These are phyloP conservation scores for Megaceryle torquata DNA, from an alignment of 2,113 vertebrate species.

Conservation along the genomic window DNA sequence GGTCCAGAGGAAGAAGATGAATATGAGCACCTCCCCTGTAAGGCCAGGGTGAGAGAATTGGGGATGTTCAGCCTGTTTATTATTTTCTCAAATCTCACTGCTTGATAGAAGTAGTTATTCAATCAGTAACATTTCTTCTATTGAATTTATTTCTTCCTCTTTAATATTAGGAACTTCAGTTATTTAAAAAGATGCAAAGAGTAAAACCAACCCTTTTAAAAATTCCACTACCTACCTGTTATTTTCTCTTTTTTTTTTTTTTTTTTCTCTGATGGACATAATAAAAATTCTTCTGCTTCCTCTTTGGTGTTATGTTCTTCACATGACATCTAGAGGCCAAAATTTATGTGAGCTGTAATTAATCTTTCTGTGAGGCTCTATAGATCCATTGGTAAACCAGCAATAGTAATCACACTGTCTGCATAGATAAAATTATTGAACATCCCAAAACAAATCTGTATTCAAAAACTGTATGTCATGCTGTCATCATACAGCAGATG, in stretches of 20 bases:
- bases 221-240: neutral
- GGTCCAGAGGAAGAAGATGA: neutral
- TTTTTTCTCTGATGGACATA: constrained; percentile 29
- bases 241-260: neutral
- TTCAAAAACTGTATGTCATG: constrained; percentile 42
- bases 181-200: neutral
- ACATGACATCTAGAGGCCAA: constrained; percentile 77
- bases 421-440: constrained; percentile 68
- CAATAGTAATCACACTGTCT: constrained; percentile 56
- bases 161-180: neutral
- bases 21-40: neutral
- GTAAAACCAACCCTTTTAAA: neutral
- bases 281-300: constrained; percentile 66
- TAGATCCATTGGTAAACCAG: constrained; percentile 37
- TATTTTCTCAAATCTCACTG: constrained; percentile 21
- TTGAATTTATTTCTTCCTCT: constrained; percentile 4
- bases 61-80: neutral
- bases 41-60: neutral
- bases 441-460: constrained; percentile 52
- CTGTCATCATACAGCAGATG: constrained; percentile 7
- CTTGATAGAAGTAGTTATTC: constrained; percentile 28
- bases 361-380: constrained; percentile 70
- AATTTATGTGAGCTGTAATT: constrained; percentile 73
- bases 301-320: constrained; percentile 66
- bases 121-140: neutral